Base-by-base conservation (phyloP, 2,797 vertebrate species). In the Enteromius radiatus region DNA sequence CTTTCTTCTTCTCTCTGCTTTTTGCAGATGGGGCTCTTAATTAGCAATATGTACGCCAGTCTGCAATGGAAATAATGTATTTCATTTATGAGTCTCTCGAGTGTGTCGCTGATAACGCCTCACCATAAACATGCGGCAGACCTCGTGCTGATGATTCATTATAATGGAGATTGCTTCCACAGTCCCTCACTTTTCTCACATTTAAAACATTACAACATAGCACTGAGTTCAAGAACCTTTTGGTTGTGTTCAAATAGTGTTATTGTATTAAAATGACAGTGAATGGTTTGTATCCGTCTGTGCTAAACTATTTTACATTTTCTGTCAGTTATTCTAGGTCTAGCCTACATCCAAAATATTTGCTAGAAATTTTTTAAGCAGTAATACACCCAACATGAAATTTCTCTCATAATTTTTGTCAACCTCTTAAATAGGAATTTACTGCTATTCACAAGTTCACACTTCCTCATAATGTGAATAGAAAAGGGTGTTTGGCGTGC, bases 11-110 rank as follows among this genome's bases (percentile, higher is more conserved):
- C 59, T 65, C 38, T 76, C 8, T 33, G 47, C 36, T 83, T 65
- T 63, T 74, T 85, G 83, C 80, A 90, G 87, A 91, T 88, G 86
- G 31, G 70, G 80, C 81, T 89, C 49, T 67, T 89, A 88, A 90
- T 90, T 85, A 84, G 83, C 78, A 78, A 45, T 28, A 31, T 70
- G 86, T 84, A 87, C 67, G 84, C 43, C 33, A 77, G 79, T 80
- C 81, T 76, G 28, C 5, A 81, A 65, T 84, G 70, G 64, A 75
- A 67, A 59, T 82, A 65, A 82, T 84, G 33, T 45, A 64, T 86
- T 78, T 80, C 26, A 67, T 80, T 75, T 61, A 19, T 78, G 65
- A 87, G 23, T 69, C 28, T 2, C 33, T 15, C n/a, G 7, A 78
- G 75, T 63, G 7, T 11, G 41, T 61, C 38, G 3, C 41, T 78